A percentile compares a stretch with the other conserved stretches of the same genome.
Evolutionary conservation across 2,113 vertebrate species (phyloP).

Genomic region (Alligator mississippiensis): DNA sequence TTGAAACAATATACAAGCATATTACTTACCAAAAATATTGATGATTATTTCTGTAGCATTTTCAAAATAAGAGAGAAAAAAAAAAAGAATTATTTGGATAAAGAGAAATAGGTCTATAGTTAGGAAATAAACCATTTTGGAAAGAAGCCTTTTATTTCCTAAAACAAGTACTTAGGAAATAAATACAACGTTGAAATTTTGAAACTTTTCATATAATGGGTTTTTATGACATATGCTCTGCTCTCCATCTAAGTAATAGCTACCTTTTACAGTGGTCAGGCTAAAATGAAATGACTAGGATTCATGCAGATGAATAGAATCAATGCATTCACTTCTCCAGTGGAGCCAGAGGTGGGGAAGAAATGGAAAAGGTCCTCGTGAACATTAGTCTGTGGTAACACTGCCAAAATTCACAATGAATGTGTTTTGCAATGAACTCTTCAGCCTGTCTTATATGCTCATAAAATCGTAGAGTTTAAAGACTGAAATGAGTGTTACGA

Average conservation of each 20-base stretch:
- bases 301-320: neutral
- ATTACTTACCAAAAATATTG: neutral
- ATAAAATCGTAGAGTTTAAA: neutral
- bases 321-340: neutral
- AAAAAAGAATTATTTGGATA: neutral
- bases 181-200: too few relatives aligned
- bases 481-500: neutral
- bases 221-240: neutral
- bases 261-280: neutral
- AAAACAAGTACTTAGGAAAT: neutral
- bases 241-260: neutral
- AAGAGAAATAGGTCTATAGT: too few relatives aligned
- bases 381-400: neutral
- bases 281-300: neutral
- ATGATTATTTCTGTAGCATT: neutral
- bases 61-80: neutral
- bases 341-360: neutral
- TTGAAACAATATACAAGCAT: neutral
- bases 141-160: too few relatives aligned
- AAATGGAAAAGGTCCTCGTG: too few relatives aligned
- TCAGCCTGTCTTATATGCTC: neutral
- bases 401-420: neutral
- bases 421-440: neutral
- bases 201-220: neutral
- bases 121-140: too few relatives aligned